These are phyloP conservation scores for Drosophila obscura DNA, from an alignment of 1,140 invertebrate species.

Conservation along the genomic window DNA sequence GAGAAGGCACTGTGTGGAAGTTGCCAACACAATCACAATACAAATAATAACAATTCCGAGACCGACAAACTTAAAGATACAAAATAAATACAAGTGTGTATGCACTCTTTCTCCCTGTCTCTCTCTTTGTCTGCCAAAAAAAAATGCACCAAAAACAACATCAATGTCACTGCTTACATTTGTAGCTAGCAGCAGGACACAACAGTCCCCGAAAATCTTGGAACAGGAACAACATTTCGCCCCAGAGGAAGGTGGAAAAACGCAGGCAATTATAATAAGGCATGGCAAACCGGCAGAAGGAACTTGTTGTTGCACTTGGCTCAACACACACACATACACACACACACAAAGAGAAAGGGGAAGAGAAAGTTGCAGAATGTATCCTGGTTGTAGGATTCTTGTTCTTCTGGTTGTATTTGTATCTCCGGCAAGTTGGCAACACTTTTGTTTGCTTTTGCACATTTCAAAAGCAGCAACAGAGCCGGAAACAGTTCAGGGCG, in stretches of 20 bases:
- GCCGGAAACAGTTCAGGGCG: slow-evolving; percentile 13
- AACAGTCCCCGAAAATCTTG: slow-evolving; percentile 42
- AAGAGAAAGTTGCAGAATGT: slow-evolving; percentile 21
- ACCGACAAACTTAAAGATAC: slow-evolving; percentile 49
- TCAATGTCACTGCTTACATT: slow-evolving; percentile 71
- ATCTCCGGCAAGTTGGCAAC: slow-evolving; percentile 69
- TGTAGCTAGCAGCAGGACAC: slow-evolving; percentile 40
- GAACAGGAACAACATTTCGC: slow-evolving; percentile 27
- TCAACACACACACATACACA: slow-evolving; percentile 1
- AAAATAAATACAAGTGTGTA: slow-evolving; percentile 35
- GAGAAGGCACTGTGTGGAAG: background rate
- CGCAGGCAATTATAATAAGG: slow-evolving; percentile 75
- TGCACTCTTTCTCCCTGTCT: slow-evolving; percentile 15
- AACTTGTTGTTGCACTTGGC: slow-evolving; percentile 61
- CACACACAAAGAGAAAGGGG: slow-evolving; percentile 2
- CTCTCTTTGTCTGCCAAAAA: slow-evolving; percentile 24
- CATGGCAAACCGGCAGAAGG: slow-evolving; percentile 49
- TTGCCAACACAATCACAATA: slow-evolving; percentile 49
- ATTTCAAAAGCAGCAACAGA: slow-evolving; percentile 51
- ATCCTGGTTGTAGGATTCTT: slow-evolving; percentile 35
- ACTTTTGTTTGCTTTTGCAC: slow-evolving; percentile 81
- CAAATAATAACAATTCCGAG: slow-evolving; percentile 49
- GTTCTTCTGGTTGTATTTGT: slow-evolving; percentile 62
- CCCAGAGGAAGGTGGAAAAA: slow-evolving; percentile 53
- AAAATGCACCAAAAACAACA: slow-evolving; percentile 43